These are phyloP conservation scores for Hafferia zeledoni DNA, from an alignment of 2,797 vertebrate genomes.

Conservation along the genomic window DNA sequence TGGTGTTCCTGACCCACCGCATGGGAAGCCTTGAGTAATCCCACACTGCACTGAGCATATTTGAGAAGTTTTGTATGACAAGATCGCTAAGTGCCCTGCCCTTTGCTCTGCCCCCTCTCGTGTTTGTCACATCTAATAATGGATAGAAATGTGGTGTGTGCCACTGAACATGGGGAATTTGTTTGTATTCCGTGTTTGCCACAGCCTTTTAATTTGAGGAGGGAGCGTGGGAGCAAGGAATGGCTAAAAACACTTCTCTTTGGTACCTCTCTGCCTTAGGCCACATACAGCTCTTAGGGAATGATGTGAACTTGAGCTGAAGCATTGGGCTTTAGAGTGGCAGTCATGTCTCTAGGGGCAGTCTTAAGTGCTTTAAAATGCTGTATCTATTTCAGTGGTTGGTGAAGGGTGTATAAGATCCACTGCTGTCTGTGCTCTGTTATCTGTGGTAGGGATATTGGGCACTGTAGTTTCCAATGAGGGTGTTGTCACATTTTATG, in stretches of 20 bases:
- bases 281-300: neutral
- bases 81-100: slow-evolving; percentile 46
- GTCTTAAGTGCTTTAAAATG: neutral
- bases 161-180: slow-evolving; percentile 65
- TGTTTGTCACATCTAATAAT: slow-evolving; percentile 72
- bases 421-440: neutral
- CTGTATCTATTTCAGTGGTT: neutral
- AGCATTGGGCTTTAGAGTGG: neutral
- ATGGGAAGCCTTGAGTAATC: slow-evolving; percentile 48
- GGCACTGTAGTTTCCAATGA: neutral
- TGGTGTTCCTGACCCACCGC: slow-evolving; percentile 12
- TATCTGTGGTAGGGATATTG: neutral
- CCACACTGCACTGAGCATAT: slow-evolving; percentile 48
- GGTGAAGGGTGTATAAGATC: neutral
- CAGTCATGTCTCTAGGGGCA: neutral
- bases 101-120: slow-evolving; percentile 69
- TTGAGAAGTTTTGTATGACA: slow-evolving; percentile 66
- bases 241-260: neutral
- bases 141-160: slow-evolving; percentile 57
- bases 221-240: slow-evolving; percentile 62
- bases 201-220: slow-evolving; percentile 63
- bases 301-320: neutral
- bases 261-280: neutral
- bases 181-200: slow-evolving; percentile 46
- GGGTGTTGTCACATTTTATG: neutral